Evolutionary conservation across 2,797 vertebrate species (phyloP), one percentile per base, ranked within the genome.

Genomic region (Cynodonichthys magdalenae): DNA sequence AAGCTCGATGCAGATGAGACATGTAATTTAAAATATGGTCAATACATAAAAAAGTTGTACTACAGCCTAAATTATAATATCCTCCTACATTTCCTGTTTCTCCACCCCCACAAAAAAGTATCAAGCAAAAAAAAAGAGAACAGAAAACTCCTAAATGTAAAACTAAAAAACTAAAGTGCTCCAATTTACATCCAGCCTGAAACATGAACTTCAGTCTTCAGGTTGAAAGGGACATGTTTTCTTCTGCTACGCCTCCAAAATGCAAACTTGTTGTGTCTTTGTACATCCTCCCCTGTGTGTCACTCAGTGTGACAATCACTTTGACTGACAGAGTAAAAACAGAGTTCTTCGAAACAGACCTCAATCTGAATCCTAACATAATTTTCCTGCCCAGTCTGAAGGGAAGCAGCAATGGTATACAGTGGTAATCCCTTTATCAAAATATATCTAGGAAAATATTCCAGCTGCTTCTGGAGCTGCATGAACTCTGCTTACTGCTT

Each of bases 391-490:
- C 15, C 74, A 55, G 78, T 75, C 75, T 82, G 80, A 75, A 45
- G 62, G 27, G 69, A 81, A 48, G 62, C 54, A 68, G 81, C 74
- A 84, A 87, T 85, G 74, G 51, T 73, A 36, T 10, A 36, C 34
- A 36, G 10, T 11, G 34, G 34, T 84, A 85, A 84, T 84, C 83
- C 75, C 78, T 86, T 84, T 78, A 85, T 86, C 81, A 66, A 80
- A 86, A 86, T 78, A 58, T 64, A 57, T 53, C 72, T 70, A 71
- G 75, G 74, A 72, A 82, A 81, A 71, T 70, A 74, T 12, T 47
- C 44, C 11, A 29, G 62, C 47, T 45, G 44, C 64, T 79, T 0
- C 39, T 75, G 36, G 66, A 29, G 74, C 73, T 19, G 57, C 56
- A 7, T 29, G 63, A 70, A 63, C 68, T 1, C 11, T 1, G 75